Conservation (phyloP, 2,113 vertebrate species). For the Eudyptes chrysolophus region DNA sequence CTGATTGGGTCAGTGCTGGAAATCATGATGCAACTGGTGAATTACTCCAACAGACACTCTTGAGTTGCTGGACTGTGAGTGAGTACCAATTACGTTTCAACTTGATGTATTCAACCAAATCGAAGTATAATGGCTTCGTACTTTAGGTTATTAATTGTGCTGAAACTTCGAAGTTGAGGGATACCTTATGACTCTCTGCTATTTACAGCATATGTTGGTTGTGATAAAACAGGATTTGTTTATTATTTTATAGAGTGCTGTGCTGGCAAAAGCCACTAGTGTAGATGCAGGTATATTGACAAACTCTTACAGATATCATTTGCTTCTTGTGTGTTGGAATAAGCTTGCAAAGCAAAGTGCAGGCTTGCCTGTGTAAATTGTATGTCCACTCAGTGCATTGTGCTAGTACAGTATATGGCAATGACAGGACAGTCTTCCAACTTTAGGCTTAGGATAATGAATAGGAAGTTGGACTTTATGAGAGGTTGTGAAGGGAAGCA, state of each 20-base stretch:
- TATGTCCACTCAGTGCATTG: neutral
- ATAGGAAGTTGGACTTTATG: neutral
- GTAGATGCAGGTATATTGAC: neutral
- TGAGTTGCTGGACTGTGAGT: neutral
- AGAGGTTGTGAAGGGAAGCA: neutral
- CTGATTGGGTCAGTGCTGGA: neutral
- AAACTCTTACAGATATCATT: neutral
- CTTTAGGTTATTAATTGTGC: neutral
- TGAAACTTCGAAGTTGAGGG: neutral
- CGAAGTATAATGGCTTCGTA: accelerated
- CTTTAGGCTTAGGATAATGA: neutral
- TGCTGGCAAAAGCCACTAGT: neutral
- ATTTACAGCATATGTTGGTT: neutral
- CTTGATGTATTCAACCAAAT: accelerated
- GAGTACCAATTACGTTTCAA: neutral
- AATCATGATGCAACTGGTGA: neutral
- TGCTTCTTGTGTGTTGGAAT: neutral
- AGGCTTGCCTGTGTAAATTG: neutral
- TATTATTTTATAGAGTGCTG: neutral
- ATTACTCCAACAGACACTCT: neutral
- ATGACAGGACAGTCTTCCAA: neutral
- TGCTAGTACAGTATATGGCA: neutral
- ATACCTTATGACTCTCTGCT: neutral
- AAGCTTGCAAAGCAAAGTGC: neutral
- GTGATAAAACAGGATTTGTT: neutral